Conservation (phyloP, 1,140 invertebrate species). For the Papilio polytes region DNA sequence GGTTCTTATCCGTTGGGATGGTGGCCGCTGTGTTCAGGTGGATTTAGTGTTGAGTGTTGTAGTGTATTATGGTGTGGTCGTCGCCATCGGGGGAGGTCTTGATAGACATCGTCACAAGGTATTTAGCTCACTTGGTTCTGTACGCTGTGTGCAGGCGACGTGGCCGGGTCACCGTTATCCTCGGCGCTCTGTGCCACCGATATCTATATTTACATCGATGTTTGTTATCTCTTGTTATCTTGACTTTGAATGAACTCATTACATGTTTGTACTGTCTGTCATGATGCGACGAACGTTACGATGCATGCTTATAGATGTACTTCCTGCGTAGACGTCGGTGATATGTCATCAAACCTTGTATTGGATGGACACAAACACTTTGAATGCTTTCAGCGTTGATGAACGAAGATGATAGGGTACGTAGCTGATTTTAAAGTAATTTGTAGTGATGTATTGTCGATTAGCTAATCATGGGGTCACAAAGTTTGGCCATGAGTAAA, state of each 20-base stretch:
- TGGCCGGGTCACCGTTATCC: conserved; percentile 41
- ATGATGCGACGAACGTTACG: not conserved
- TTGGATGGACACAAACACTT: not conserved
- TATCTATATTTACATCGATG: conserved; percentile 19
- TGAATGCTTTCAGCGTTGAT: not conserved
- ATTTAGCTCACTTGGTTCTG: conserved; percentile 54
- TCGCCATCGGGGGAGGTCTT: conserved; percentile 77
- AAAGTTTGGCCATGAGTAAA: too few relatives aligned
- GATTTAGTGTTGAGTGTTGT: conserved; percentile 69
- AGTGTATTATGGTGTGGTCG: conserved; percentile 82
- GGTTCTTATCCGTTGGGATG: conserved; percentile 78
- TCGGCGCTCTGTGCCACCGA: not conserved
- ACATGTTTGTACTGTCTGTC: conserved; percentile 14
- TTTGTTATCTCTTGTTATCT: conserved; percentile 21
- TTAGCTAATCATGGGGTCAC: not conserved
- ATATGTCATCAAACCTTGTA: not conserved
- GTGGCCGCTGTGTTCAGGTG: conserved; percentile 67
- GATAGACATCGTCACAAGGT: conserved; percentile 79
- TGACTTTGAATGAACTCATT: conserved; percentile 28
- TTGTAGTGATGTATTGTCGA: not conserved
- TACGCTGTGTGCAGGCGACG: conserved; percentile 57
- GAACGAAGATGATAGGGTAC: conserved; percentile 8
- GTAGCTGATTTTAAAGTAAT: not conserved
- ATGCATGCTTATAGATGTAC: not conserved
- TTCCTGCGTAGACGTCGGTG: not conserved